These are phyloP conservation scores for Riparia riparia DNA, from an alignment of 2,113 vertebrate genomes.

Conservation along the genomic window DNA sequence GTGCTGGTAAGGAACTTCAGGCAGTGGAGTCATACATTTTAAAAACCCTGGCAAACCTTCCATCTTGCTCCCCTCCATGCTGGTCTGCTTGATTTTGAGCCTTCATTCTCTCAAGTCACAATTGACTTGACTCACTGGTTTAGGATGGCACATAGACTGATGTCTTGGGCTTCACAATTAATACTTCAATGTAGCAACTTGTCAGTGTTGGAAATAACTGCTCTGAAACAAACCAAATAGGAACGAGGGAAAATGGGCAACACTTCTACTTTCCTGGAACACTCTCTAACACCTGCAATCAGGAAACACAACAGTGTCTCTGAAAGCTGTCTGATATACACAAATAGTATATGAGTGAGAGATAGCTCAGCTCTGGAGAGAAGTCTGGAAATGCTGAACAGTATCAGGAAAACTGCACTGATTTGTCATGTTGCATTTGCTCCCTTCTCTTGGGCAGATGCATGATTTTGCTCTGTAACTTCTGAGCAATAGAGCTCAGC, in stretches of 20 bases:
- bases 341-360: neutral
- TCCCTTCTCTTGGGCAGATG: neutral
- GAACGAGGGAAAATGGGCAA: neutral
- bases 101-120: neutral
- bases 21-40: neutral
- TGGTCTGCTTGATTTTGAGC: neutral
- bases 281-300: neutral
- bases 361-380: neutral
- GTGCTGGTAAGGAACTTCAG: neutral
- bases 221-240: neutral
- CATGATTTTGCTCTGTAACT: neutral
- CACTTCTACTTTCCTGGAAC: neutral
- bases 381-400: neutral
- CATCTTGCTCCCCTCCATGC: neutral
- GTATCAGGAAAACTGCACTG: neutral
- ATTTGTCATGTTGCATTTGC: neutral
- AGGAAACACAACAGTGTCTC: neutral
- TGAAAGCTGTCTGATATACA: neutral
- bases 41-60: neutral
- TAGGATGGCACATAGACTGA: neutral
- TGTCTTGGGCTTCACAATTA: neutral
- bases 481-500: neutral
- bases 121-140: neutral
- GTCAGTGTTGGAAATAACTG: neutral
- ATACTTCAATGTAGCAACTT: neutral